Evolutionary conservation across 1,140 invertebrate species (phyloP), one percentile per base, ranked within the genome.

Genomic region (Drosophila orosa): DNA sequence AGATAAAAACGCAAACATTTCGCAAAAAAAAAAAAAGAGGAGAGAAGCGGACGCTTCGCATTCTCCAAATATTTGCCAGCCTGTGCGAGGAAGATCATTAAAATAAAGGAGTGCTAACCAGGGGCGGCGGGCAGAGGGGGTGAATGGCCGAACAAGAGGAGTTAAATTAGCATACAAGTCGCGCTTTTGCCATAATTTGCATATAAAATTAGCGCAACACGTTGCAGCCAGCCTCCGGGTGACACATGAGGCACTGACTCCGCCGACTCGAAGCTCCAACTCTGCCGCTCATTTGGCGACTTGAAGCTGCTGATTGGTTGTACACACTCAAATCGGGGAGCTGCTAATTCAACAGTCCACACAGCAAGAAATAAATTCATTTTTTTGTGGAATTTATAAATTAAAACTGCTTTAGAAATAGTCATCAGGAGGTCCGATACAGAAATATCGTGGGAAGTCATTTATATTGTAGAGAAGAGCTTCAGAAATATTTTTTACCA

Each of bases 151-250:
- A 74, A 57, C 69, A 74, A 74, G 59, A 74, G 73, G 62, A 62
- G 61, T 40, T 56, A 87, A 87, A 87, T 87, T 87, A 87, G 84
- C 84, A 89, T 87, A 87, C 84, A 87, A 89, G 80, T 78, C 80
- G 84, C 76, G 85, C 80, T 89, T 85, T 89, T 89, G 84, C 84
- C 84, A 89, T 84, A 80, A 87, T 87, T 87, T 87, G 84, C 84
- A 87, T 87, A 87, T 87, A 87, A 87, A 87, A 87, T 87, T 87
- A 87, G 84, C 84, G 76, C 84, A 87, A 87, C 84, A 87, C 80
- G 81, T 87, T 80, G 74, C 69, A 72, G 47, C 74, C 62, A 56
- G 65, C 35, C 76, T 42, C 25, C 40, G 55, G n/a, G 65, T 61
- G 60, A 50, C 65, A 52, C 66, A 48, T 67, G 45, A 60, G 44